Conservation (phyloP, 2,888 invertebrate genomes). For the Pterostichus madidus region DNA sequence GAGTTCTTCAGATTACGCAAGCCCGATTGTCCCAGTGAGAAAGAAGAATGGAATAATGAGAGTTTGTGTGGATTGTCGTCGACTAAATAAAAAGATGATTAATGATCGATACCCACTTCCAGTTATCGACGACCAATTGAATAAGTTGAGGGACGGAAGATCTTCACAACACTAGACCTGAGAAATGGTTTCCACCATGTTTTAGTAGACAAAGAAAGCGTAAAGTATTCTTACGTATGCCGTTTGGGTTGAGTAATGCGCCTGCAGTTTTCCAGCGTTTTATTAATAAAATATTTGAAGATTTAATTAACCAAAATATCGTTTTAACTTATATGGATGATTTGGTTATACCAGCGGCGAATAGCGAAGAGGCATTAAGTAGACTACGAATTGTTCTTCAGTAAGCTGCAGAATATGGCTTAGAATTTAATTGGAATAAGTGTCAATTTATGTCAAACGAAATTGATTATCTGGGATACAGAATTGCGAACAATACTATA, state of each 20-base stretch:
- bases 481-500: conserved; percentile 9
- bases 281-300: conserved; percentile 25
- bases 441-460: conserved; percentile 53
- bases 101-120: conserved; percentile 51
- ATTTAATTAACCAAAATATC: conserved; percentile 41
- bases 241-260: conserved; percentile 32
- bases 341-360: conserved; percentile 61
- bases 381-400: conserved; percentile 46
- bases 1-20: conserved; percentile 61
- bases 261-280: too few relatives aligned
- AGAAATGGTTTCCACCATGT: conserved; percentile 71
- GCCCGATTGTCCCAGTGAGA: conserved; percentile 51
- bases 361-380: conserved; percentile 44
- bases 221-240: conserved; percentile 64
- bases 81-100: conserved; percentile 42
- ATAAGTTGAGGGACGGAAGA: conserved; percentile 25
- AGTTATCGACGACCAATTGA: conserved; percentile 34
- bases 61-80: conserved; percentile 47
- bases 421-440: conserved; percentile 66
- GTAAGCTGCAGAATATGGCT: conserved; percentile 35
- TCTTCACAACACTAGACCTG: conserved; percentile 66
- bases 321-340: conserved; percentile 67
- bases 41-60: conserved; percentile 52
- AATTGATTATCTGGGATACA: conserved; percentile 35
- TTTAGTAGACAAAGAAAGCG: conserved; percentile 66